These are phyloP conservation scores for Pseudopleuronectes americanus DNA, from an alignment of 2,797 vertebrate genomes.

Conservation along the genomic window DNA sequence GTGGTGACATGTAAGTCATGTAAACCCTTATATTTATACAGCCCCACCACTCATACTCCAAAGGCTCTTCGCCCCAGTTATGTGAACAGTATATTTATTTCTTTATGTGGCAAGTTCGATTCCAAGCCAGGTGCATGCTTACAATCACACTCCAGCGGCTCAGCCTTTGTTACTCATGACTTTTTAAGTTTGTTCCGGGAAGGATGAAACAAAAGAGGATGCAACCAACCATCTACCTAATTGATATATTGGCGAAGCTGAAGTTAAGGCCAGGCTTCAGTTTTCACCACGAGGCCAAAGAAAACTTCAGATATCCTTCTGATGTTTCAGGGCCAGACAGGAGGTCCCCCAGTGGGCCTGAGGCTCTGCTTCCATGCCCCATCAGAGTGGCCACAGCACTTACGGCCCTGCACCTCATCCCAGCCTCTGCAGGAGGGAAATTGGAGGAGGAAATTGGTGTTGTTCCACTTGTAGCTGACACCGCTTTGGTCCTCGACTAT, in stretches of 20 bases:
- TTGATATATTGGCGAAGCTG: constrained; percentile 46
- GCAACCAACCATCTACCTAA: constrained; percentile 15
- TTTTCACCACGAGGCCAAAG: constrained; percentile 14
- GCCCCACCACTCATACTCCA: neutral
- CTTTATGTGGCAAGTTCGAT: neutral
- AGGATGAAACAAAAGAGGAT: constrained; percentile 31
- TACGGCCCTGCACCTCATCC: constrained; percentile 71
- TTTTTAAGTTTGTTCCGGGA: constrained; percentile 9
- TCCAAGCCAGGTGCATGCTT: too few species aligned
- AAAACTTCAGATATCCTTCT: constrained; percentile 37
- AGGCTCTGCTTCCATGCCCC: constrained; percentile 48
- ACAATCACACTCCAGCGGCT: neutral
- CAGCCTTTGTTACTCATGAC: constrained; percentile 33
- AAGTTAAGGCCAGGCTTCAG: constrained; percentile 40
- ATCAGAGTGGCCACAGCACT: constrained; percentile 49
- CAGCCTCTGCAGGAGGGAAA: constrained; percentile 75
- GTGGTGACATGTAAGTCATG: constrained; percentile 14
- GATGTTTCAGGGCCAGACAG: constrained; percentile 38
- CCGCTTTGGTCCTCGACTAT: constrained; percentile 66
- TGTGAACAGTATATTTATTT: constrained; percentile 15
- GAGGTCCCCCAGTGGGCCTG: constrained; percentile 30
- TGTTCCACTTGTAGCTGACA: constrained; percentile 70
- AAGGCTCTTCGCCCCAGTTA: neutral
- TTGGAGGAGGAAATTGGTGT: constrained; percentile 77
- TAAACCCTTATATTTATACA: constrained; percentile 27